These are phyloP conservation scores for Caenorhabditis angaria DNA, from an alignment of 2,888 invertebrate species.

Conservation along the genomic window DNA sequence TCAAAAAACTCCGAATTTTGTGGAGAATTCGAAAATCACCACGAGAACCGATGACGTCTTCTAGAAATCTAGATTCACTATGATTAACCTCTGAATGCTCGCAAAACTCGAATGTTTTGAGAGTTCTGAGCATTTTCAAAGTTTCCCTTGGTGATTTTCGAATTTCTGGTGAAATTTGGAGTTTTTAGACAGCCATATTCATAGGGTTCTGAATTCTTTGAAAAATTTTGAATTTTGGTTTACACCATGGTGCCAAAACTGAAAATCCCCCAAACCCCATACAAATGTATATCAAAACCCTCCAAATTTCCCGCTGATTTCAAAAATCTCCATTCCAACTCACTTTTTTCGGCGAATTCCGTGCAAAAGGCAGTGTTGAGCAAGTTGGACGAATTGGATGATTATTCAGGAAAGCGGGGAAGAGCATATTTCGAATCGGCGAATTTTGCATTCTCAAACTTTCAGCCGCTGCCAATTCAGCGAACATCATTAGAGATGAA, in stretches of 20 bases:
- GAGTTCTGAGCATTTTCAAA: not conserved
- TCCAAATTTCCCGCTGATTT: conserved; percentile 17
- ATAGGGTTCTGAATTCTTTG: too few species aligned
- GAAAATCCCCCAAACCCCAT: not conserved
- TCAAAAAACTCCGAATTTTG: conserved; percentile 4
- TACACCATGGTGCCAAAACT: not conserved
- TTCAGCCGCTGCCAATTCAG: conserved; percentile 46
- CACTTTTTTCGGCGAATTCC: not conserved
- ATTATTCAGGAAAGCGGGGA: not conserved
- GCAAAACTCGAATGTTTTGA: too few species aligned
- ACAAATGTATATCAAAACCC: not conserved
- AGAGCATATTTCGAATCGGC: conserved; percentile 12
- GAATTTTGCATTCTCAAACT: conserved; percentile 10
- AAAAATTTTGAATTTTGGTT: too few species aligned
- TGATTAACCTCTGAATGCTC: too few species aligned
- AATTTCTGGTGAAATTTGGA: not conserved
- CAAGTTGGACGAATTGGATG: conserved; percentile 20
- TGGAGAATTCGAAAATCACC: conserved; percentile 13
- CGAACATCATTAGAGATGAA: conserved; percentile 48
- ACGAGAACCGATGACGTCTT: too few species aligned
- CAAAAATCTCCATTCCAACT: not conserved
- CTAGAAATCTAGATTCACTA: too few species aligned
- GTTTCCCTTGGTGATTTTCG: not conserved
- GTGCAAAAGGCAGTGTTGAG: conserved; percentile 8
- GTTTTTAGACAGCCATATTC: too few species aligned